A percentile compares a stretch with the other conserved stretches of the same genome.
Conservation (phyloP, 2,113 vertebrate species). For the Gallinago media region DNA sequence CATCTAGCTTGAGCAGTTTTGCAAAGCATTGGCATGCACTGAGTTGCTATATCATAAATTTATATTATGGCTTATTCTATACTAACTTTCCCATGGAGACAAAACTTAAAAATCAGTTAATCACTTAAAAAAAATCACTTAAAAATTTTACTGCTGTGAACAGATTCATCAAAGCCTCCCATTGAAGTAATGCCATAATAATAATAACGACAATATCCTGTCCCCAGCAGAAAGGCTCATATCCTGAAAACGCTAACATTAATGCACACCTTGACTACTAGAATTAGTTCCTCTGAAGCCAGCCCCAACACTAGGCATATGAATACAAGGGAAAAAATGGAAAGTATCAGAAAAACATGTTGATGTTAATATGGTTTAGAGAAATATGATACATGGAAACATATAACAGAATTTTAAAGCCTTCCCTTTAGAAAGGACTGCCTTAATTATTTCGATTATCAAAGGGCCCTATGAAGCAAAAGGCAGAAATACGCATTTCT, state of each 20-base stretch:
- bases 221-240: not conserved
- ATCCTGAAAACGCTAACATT: not conserved
- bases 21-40: not conserved
- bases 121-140: no score
- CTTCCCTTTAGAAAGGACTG: not conserved
- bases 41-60: not conserved
- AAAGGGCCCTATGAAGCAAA: not conserved
- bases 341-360: not conserved
- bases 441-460: conserved; percentile 5
- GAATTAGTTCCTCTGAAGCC: not conserved
- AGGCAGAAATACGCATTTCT: not conserved
- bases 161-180: not conserved
- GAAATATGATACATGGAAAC: conserved; percentile 8
- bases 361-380: not conserved
- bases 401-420: not conserved
- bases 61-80: not conserved
- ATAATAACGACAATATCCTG: not conserved
- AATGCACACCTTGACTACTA: not conserved
- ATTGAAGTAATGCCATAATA: not conserved
- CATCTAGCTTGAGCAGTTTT: conserved; percentile 4
- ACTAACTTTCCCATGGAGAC: conserved; percentile 4
- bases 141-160: not conserved
- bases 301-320: not conserved
- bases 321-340: not conserved
- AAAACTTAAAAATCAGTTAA: conserved; percentile 30